Conservation (phyloP, 2,113 vertebrate genomes). For the Vulpes lagopus region DNA sequence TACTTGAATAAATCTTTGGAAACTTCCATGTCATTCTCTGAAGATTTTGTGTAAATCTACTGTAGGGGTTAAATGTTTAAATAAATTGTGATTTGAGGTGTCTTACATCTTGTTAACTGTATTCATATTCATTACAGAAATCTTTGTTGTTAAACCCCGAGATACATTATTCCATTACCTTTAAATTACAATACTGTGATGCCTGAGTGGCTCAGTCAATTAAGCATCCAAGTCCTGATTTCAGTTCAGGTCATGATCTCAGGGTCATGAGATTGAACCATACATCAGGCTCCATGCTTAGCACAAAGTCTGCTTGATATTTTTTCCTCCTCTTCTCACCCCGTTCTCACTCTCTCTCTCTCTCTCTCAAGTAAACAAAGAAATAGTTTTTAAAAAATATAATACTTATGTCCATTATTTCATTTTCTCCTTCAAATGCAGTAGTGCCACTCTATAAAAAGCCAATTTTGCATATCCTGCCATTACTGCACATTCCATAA, state of each 20-base stretch:
- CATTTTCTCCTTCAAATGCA: constrained; percentile 91
- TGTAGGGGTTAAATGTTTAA: neutral
- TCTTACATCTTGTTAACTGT: constrained; percentile 26
- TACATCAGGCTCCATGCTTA: too few species aligned
- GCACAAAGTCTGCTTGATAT: neutral
- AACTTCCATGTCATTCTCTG: neutral
- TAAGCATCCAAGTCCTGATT: neutral
- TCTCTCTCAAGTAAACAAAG: neutral
- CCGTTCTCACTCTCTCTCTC: neutral
- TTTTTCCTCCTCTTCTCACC: neutral
- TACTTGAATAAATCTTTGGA: constrained; percentile 27
- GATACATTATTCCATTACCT: constrained; percentile 96
- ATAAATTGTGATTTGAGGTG: constrained; percentile 41
- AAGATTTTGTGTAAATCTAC: neutral
- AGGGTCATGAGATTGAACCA: too few species aligned
- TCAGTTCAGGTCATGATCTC: too few species aligned
- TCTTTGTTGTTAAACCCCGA: constrained; percentile 93
- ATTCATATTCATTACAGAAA: constrained; percentile 82
- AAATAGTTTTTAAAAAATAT: constrained; percentile 84
- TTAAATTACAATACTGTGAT: constrained; percentile 92
- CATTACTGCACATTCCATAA: constrained; percentile 95
- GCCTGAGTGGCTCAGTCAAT: neutral
- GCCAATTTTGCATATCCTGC: constrained; percentile 96
- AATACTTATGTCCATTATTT: constrained; percentile 97
- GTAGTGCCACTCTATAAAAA: constrained; percentile 90